Evolutionary conservation across 53 echinoderm and acorn worm species (phyloP), one percentile per base, ranked within the genome.

Genomic region (Pentamera pediparva): DNA sequence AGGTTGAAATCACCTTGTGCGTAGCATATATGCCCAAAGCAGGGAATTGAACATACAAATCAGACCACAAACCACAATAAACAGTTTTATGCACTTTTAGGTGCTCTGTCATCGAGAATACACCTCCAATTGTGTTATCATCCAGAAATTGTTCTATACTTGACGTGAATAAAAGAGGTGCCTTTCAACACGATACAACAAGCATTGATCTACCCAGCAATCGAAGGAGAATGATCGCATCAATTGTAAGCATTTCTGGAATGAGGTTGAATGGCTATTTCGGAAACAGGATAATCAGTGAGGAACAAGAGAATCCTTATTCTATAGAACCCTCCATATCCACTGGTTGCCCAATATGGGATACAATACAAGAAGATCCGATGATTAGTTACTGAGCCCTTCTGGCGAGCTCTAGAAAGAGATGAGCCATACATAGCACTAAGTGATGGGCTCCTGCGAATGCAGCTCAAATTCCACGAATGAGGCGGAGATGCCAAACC

Each of bases 11-110:
- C 2, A 37, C 15, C 19, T n/a, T 75, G 28, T 10, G 36, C 2
- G 37, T 29, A 2, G 9, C 56, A 27, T 26, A 0, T 37, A 75
- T 32, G 17, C 57, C 25, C 35, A 37, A 5, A 75, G 57, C 28
- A 55, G 37, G 18, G 36, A 20, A 19, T 33, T 57, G 6, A 0
- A 26, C 22, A 36, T 17, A 4, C 35, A 74, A 27, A 34, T 74
- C 18, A 56, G 24, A 36, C 56, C 55, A 37, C 56, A 74, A 35
- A 8, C 4, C 17, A 32, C 38, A 0, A 56, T 74, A 4, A 56
- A 74, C 24, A 56, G 37, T 19, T 74, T 56, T 37, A 3, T 74
- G 56, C 75, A 74, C 35, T 74, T 74, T 3, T 21, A 74, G 19
- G 24, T 37, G 5, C 8, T 74, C 6, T 56, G 75, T 5, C 26